phyloP scores from a whole-genome alignment of 2,113 vertebrate species.

The Helogale parvula region DNA sequence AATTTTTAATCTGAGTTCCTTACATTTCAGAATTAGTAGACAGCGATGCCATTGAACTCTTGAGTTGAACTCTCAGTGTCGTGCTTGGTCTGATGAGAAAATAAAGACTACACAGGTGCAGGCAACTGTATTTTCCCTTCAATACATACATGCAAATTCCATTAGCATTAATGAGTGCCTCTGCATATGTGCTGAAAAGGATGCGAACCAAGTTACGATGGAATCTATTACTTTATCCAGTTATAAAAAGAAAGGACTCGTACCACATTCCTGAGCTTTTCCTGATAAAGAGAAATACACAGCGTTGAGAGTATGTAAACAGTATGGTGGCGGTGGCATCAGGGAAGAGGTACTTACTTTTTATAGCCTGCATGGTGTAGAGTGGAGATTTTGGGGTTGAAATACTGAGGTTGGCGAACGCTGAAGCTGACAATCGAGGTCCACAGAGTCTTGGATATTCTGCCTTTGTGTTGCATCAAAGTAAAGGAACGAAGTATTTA shows the following conservation, averaged over 20 bases:
- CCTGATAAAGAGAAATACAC: not conserved
- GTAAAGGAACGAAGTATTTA: constrained; percentile 68
- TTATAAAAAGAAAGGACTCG: not conserved
- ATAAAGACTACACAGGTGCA: not conserved
- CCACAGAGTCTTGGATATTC: constrained; percentile 36
- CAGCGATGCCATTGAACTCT: not conserved
- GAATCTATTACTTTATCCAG: not conserved
- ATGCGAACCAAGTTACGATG: not conserved
- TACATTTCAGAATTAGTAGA: constrained; percentile 56
- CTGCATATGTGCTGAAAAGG: not conserved
- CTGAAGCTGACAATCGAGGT: not conserved
- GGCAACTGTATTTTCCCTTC: not conserved
- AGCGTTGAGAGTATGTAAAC: not conserved
- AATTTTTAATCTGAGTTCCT: constrained; percentile 39
- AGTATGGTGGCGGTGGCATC: not conserved
- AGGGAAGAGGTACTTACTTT: constrained; percentile 18
- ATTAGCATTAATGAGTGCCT: constrained; percentile 37
- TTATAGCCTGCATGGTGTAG: not conserved
- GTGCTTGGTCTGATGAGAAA: constrained; percentile 45
- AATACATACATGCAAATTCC: constrained; percentile 24
- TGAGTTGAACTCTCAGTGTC: not conserved
- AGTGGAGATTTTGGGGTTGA: not conserved
- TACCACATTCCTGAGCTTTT: not conserved
- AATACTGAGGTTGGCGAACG: constrained; percentile 24
- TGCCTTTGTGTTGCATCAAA: constrained; percentile 66